phyloP scores from a whole-genome alignment of 2,797 vertebrate genomes.

The Gallinago nigripennis region DNA sequence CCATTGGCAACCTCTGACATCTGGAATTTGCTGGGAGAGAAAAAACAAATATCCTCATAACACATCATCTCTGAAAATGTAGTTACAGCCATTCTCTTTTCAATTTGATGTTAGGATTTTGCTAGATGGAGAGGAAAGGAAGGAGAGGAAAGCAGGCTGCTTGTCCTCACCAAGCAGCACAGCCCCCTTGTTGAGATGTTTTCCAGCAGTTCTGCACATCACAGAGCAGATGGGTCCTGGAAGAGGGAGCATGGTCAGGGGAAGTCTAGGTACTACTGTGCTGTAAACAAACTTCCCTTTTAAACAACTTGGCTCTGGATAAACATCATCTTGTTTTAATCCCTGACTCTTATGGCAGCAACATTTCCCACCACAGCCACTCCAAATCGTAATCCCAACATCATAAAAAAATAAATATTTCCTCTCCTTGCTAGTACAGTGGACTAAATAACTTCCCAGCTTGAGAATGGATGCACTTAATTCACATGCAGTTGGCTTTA shows the following conservation, averaged over 20 bases:
- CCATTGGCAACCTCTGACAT: background rate
- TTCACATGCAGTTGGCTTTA: background rate
- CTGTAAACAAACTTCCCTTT: slow-evolving; percentile 19
- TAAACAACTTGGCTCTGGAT: background rate
- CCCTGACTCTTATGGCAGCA: background rate
- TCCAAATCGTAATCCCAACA: background rate
- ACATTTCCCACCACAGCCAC: rapidly evolving
- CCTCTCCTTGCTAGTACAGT: background rate
- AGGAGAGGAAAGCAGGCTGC: background rate
- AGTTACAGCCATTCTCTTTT: background rate
- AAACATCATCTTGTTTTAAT: slow-evolving; percentile 33
- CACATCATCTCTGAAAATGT: background rate
- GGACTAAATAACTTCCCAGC: background rate
- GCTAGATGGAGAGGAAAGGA: background rate
- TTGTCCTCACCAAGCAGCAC: background rate
- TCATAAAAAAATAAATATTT: background rate
- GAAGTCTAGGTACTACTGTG: background rate
- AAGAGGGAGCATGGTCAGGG: background rate
- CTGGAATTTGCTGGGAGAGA: background rate
- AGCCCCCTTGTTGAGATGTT: background rate
- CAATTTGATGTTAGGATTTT: background rate
- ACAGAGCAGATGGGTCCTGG: background rate
- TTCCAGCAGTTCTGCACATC: background rate
- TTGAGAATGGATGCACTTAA: background rate
- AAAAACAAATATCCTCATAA: background rate